Evolutionary conservation across 2,888 invertebrate genomes (phyloP), one percentile per base, ranked within the genome.

Genomic region (Sceliomorpha sp.): DNA sequence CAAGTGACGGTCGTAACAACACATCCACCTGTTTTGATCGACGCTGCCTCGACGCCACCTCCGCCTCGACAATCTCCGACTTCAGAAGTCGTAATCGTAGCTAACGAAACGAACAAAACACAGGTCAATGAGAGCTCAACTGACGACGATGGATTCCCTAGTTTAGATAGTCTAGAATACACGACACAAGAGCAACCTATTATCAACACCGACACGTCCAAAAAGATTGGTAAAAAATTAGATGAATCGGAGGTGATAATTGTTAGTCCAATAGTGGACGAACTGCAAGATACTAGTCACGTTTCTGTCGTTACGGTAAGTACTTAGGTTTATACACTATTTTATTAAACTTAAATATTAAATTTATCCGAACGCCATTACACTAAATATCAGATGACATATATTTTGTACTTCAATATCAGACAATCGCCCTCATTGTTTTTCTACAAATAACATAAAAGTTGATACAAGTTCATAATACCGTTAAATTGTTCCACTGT

Each of bases 221-320:
- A 82, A 53, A 78, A 82, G 10, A 89, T 90, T 60, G 91, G 91
- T 2, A 93, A 94, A 48, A 93, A 95, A 58, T 87, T 96, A 67
- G 96, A 96, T 85, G 95, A 96, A 85, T 96, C 96, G 79, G 96
- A 96, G 84, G 96, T 96, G 3, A 87, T 96, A 42, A 95, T 96
- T 59, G 92, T 95, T 27, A 94, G 93, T 75, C 93, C 95, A 6
- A 93, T 92, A 47, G 89, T 89, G 64, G 87, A 90, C 58, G 89
- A 84, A 37, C 76, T 81, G 24, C 89, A 90, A 13, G 96, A 96
- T 88, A 96, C 95, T 72, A 96, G 96, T 83, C 96, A 97, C 89
- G 96, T 97, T 55, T 96, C 96, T 0, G 96, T 97, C 60, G 96
- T 97, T 67, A 95, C 95, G 17, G 96, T 63, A 40, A 12, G 15